Conservation (phyloP, 2,113 vertebrate species). For the Festucalex cinctus region DNA sequence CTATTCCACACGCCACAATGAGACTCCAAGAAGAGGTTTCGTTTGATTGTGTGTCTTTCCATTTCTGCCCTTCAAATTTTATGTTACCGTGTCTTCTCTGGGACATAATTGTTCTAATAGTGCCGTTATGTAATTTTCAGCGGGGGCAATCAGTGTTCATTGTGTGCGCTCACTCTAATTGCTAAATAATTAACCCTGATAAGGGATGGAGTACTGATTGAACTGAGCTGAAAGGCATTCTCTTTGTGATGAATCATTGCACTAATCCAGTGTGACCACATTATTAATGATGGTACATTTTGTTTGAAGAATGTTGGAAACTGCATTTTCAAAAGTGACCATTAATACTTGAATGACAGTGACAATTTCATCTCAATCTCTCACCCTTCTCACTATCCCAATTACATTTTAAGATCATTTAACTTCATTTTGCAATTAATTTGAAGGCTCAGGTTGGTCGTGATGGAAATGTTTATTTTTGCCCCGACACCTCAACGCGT, state of each 20-base stretch:
- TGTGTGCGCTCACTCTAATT: constrained; percentile 30
- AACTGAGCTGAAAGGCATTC: neutral
- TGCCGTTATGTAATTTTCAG: constrained; percentile 41
- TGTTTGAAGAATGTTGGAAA: neutral
- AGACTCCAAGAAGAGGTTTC: neutral
- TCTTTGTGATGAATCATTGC: neutral
- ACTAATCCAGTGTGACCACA: neutral
- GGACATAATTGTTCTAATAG: constrained; percentile 31
- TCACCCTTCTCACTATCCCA: neutral
- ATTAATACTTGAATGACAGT: neutral
- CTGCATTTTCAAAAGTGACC: constrained; percentile 8
- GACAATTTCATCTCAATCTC: neutral
- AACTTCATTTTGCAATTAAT: neutral
- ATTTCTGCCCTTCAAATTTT: neutral
- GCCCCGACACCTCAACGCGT: neutral
- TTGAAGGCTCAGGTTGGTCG: neutral
- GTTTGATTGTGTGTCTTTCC: neutral
- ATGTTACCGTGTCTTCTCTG: neutral
- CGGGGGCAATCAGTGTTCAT: constrained; percentile 27
- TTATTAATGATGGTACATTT: neutral
- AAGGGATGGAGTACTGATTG: constrained; percentile 6
- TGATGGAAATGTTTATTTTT: neutral
- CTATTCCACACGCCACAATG: too few relatives aligned
- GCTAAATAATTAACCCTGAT: constrained; percentile 33
- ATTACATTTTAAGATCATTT: neutral